These are phyloP conservation scores for Brachypteracias leptosomus DNA, from an alignment of 2,113 vertebrate species.

Conservation along the genomic window DNA sequence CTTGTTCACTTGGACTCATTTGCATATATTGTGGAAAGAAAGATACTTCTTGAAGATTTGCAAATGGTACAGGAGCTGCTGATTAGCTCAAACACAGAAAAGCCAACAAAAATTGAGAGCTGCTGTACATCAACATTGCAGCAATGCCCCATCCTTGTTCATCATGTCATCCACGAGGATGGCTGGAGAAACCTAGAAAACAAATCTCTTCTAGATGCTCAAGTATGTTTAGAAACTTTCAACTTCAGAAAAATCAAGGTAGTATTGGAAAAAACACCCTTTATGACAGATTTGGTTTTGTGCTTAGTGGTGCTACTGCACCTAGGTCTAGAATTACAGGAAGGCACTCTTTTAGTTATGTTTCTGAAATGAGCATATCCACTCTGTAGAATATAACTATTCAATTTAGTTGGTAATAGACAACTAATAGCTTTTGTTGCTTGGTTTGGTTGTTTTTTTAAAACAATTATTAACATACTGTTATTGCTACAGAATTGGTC, in stretches of 20 bases:
- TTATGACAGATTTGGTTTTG: background rate
- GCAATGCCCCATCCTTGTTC: background rate
- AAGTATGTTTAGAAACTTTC: background rate
- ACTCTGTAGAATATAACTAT: background rate
- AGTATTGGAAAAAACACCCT: background rate
- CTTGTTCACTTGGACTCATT: background rate
- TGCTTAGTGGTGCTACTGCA: background rate
- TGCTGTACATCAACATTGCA: background rate
- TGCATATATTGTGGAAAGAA: background rate
- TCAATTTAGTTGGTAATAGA: background rate
- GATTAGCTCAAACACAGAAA: background rate
- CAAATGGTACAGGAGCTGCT: background rate
- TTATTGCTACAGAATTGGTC: background rate
- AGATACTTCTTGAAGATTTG: background rate
- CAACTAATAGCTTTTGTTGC: background rate
- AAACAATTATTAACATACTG: background rate
- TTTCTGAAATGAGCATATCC: background rate
- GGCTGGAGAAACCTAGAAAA: background rate
- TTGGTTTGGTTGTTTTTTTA: rapidly evolving
- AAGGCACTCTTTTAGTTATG: background rate
- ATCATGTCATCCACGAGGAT: background rate
- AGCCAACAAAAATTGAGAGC: background rate
- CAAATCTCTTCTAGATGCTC: background rate
- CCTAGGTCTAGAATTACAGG: background rate
- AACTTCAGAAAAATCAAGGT: background rate